These are phyloP conservation scores for Montipora sp. DNA, from an alignment of 64 coral and sea anemone genomes.

Conservation along the genomic window DNA sequence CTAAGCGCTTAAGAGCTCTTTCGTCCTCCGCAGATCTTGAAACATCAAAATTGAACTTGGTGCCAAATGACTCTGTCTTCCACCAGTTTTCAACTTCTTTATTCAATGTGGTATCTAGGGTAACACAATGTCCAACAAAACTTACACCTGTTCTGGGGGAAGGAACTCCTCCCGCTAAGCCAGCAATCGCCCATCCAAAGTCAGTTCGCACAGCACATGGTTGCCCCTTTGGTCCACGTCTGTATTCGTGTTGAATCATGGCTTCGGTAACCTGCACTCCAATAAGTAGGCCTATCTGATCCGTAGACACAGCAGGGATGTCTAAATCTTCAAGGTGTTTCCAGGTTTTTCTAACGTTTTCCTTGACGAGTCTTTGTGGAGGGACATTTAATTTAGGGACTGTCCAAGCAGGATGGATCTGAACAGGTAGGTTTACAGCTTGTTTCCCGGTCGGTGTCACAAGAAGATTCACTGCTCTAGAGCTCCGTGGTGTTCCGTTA, in stretches of 20 bases:
- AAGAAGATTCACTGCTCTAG: slow-evolving; percentile 12
- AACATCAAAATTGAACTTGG: slow-evolving; percentile 46
- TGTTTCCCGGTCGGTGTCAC: slow-evolving; percentile 40
- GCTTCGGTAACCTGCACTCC: slow-evolving; percentile 41
- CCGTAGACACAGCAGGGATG: slow-evolving; percentile 26
- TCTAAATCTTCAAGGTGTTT: slow-evolving; percentile 62
- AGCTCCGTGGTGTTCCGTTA: slow-evolving; percentile 5
- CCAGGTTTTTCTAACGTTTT: slow-evolving; percentile 48
- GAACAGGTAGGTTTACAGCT: slow-evolving; percentile 29
- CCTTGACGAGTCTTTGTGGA: slow-evolving; percentile 34
- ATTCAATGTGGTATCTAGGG: slow-evolving; percentile 21
- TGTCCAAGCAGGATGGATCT: slow-evolving; percentile 46
- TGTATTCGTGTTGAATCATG: slow-evolving; percentile 55
- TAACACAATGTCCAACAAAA: slow-evolving; percentile 37
- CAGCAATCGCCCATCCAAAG: slow-evolving; percentile 72
- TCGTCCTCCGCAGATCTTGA: slow-evolving; percentile 39
- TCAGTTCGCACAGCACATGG: slow-evolving; percentile 54
- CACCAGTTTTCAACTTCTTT: slow-evolving; percentile 71
- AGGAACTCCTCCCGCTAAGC: slow-evolving; percentile 29
- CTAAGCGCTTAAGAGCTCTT: slow-evolving; percentile 43
- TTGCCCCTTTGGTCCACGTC: slow-evolving; percentile 65
- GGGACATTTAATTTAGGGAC: slow-evolving; percentile 68
- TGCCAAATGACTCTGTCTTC: slow-evolving; percentile 70
- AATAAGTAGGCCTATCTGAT: slow-evolving; percentile 20
- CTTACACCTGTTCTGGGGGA: neutral